phyloP scores from a whole-genome alignment of 2,888 invertebrate species.

The Cremastobaeus sp. region DNA sequence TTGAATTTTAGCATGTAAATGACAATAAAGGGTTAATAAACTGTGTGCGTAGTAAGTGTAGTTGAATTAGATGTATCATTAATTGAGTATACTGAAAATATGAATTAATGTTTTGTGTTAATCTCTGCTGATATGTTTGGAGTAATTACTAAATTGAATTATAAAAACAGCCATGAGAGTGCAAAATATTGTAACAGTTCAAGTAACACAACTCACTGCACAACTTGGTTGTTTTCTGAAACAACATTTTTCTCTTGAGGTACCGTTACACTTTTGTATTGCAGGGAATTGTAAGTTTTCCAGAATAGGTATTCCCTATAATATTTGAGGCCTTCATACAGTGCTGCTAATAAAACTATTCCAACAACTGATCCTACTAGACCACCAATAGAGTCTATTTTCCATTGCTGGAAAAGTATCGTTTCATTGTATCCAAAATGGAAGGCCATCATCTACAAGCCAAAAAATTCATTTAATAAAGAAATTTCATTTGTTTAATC shows the following conservation, averaged over 20 bases:
- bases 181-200: neutral
- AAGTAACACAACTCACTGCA: constrained; percentile 83
- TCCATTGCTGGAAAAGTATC: constrained; percentile 91
- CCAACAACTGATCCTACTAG: constrained; percentile 94
- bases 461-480: no score
- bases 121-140: no score
- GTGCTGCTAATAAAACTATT: constrained; percentile 93
- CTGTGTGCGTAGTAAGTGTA: no score
- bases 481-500: no score
- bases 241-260: constrained; percentile 84
- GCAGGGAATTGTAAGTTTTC: constrained; percentile 90
- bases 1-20: no score
- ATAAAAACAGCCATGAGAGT: no score
- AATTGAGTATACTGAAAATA: no score
- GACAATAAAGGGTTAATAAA: no score
- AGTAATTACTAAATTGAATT: no score
- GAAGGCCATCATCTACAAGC: constrained; percentile 82
- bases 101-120: no score
- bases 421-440: constrained; percentile 88
- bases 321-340: constrained; percentile 98
- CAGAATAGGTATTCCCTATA: constrained; percentile 86
- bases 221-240: constrained; percentile 85
- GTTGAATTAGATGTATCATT: no score
- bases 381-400: constrained; percentile 85
- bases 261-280: constrained; percentile 90